phyloP scores from a whole-genome alignment of 2,888 invertebrate species.

The Frankliniella intonsa region DNA sequence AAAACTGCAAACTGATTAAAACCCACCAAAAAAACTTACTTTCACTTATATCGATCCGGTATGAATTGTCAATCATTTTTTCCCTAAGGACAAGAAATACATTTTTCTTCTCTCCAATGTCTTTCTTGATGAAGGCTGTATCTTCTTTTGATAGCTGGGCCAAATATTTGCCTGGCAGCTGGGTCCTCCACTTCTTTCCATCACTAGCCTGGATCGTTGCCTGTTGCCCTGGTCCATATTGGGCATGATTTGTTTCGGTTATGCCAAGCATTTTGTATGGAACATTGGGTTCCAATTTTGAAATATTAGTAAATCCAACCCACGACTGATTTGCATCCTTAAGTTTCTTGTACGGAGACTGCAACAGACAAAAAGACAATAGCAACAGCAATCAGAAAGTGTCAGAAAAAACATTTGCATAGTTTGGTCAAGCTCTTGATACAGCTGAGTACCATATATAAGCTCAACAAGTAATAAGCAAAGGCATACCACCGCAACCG shows the following conservation, averaged over 20 bases:
- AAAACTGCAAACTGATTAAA: constrained; percentile 1
- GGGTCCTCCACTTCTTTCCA: constrained; percentile 6
- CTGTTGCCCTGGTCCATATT: constrained; percentile 10
- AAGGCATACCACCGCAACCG: too few relatives aligned
- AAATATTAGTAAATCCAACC: constrained; percentile 7
- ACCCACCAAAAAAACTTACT: constrained; percentile 7
- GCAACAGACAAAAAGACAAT: neutral
- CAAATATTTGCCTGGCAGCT: neutral
- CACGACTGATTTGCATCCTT: neutral
- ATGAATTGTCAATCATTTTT: constrained; percentile 4
- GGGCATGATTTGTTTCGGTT: neutral
- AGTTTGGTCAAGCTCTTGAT: constrained; percentile 1
- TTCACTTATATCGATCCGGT: neutral
- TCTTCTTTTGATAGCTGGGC: neutral
- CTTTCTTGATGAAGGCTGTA: neutral
- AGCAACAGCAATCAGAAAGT: constrained; percentile 1
- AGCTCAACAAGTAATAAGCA: constrained; percentile 1
- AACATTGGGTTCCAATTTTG: neutral
- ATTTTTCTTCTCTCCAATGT: neutral
- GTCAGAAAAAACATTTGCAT: constrained; percentile 1
- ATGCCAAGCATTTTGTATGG: constrained; percentile 1
- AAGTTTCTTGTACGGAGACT: neutral
- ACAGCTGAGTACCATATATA: neutral
- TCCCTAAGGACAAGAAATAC: constrained; percentile 18
- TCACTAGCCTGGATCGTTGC: neutral